phyloP scores from a whole-genome alignment of 2,797 vertebrate genomes.

The Siniperca obscura region DNA sequence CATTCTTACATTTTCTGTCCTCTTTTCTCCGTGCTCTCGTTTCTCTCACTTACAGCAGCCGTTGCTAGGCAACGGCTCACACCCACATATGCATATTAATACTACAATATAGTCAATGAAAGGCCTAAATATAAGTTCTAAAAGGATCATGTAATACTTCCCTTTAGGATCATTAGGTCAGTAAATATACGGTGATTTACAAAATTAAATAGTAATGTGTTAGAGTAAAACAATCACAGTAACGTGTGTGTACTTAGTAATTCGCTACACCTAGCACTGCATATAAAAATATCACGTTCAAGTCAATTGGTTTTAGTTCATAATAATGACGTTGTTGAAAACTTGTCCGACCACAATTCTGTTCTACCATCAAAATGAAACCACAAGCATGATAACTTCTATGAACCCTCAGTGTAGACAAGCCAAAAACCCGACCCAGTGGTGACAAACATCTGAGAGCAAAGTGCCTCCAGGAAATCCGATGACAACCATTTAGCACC shows the following conservation, averaged over 20 bases:
- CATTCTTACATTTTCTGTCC: slow-evolving; percentile 51
- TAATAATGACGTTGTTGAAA: background rate
- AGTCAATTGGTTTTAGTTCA: slow-evolving; percentile 19
- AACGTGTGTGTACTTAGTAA: background rate
- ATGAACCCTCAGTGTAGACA: background rate
- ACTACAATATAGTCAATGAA: slow-evolving; percentile 43
- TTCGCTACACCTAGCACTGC: background rate
- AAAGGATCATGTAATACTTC: background rate
- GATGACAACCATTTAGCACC: slow-evolving; percentile 26
- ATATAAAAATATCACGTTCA: background rate
- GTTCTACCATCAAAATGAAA: slow-evolving; percentile 12
- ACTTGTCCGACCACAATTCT: background rate
- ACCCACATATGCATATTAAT: slow-evolving; percentile 61
- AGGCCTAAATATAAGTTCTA: slow-evolving; percentile 18
- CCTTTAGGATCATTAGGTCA: background rate
- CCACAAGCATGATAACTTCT: background rate
- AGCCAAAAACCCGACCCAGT: background rate
- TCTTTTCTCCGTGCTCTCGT: slow-evolving; percentile 40
- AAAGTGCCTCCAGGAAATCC: slow-evolving; percentile 26
- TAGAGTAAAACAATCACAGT: background rate
- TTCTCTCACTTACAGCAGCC: slow-evolving; percentile 43
- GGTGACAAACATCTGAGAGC: background rate
- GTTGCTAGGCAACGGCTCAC: slow-evolving; percentile 72
- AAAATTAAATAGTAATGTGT: background rate
- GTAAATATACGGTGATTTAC: background rate